Base-by-base conservation (phyloP, 1,140 invertebrate species). In the Hermatobates lingyangjiaoensis region DNA sequence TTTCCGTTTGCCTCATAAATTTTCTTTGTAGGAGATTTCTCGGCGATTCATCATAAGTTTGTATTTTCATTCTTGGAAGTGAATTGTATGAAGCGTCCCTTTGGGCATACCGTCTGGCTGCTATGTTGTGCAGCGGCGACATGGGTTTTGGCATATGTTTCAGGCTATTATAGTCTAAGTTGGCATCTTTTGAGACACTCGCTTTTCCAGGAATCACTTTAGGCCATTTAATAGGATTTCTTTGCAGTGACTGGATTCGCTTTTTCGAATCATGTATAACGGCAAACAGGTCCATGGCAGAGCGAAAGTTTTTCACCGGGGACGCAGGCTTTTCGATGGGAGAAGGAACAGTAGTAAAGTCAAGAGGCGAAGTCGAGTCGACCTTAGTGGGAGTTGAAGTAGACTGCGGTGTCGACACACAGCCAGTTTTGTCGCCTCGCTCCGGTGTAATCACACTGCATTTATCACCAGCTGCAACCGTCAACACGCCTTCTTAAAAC, bases 261-360 rank as follows among this genome's bases (percentile, higher is more conserved):
- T 79, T 80, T 60, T 82, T 83, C 40, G 78, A 81, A 63, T 81
- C 81, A 60, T 84, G 80, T 48, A 84, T 84, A 12, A 80, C 78
- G 3, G 80, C 77, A 56, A 81, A 84, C 0, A 84, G 61, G 61
- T 83, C 81, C 62, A 83, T 80, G 54, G 80, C 80, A 1, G 77
- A 79, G 76, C 82, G 81, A 1, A 76, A 79, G 15, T 77, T 79
- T 48, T 55, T 55, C 12, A 48, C 25, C 10, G 49, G 54, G 12
- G 44, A 39, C 12, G 10, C 20, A 25, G 5, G 44, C 25, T 77
- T 80, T 21, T 51, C 30, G 20, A 60, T 60, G 4, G 59, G 59
- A 21, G 59, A 60, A 21, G 58, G 53, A 27, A 49, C 50, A 3
- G 44, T 54, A 23, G 53, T 48, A 23, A 55, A 55, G 18, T 55